These are phyloP conservation scores for Hoplostethus mediterraneus DNA, from an alignment of 2,797 vertebrate species.

Conservation along the genomic window DNA sequence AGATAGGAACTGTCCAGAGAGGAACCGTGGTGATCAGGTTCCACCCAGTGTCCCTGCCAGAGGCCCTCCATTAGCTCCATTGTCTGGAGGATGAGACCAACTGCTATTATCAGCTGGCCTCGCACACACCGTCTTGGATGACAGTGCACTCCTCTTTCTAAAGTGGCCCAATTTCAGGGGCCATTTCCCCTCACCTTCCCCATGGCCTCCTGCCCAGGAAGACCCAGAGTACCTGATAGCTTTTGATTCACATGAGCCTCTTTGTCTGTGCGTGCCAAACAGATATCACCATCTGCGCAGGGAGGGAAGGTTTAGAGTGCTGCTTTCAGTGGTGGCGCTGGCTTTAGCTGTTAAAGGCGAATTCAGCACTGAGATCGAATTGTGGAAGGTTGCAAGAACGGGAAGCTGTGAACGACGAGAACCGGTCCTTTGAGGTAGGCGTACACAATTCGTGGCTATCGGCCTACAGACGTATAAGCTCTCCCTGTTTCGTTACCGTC, in stretches of 20 bases:
- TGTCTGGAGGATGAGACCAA: constrained; percentile 50
- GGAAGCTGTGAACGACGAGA: not conserved
- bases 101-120: constrained; percentile 45
- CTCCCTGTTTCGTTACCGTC: not conserved
- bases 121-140: constrained; percentile 49
- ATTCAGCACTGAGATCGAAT: not conserved
- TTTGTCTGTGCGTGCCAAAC: constrained; percentile 48
- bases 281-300: constrained; percentile 45
- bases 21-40: constrained; percentile 51
- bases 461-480: not conserved
- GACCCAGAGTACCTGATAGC: constrained; percentile 50
- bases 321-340: constrained; percentile 8
- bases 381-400: not conserved
- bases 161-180: constrained; percentile 65
- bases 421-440: not conserved
- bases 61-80: constrained; percentile 45
- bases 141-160: constrained; percentile 50
- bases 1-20: constrained; percentile 28
- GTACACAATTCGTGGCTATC: not conserved
- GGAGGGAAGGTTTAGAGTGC: constrained; percentile 17
- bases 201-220: constrained; percentile 32
- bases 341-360: not conserved
- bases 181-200: constrained; percentile 47
- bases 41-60: constrained; percentile 54
- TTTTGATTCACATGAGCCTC: constrained; percentile 52